Base-by-base conservation (phyloP, 2,888 invertebrate species). In the Lacanobia wlatinum region DNA sequence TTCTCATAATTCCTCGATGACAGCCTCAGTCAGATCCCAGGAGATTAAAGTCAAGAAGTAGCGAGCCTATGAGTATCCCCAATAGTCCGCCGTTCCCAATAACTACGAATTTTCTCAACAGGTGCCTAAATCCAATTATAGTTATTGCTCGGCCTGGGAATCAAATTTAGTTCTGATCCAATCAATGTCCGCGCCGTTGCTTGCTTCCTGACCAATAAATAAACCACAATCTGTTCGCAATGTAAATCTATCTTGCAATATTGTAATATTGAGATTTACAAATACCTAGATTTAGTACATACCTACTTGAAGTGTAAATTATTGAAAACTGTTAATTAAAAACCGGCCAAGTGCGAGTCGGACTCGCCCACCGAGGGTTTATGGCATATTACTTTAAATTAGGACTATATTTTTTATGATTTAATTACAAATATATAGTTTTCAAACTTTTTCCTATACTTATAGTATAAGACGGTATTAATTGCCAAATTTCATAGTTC, bases 71-170 rank as follows among this genome's bases (percentile, higher is more conserved):
- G 34, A 34, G 34, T 34, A 62, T 58, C 40, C 34, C 23, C 59
- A 52, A 23, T 28, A 34, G 14, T 59, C 23, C 1, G 10, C n/a
- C 40, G 21, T 23, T 70, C 50, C 21, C 21, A 64, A 59, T 60
- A 63, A 40, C 70, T 52, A 40, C 14, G 34, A 76, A 60, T 71
- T 81, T 76, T 69, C 65, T 72, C 78, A 80, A 82, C 80, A 80
- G 80, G 80, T 80, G 66, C 40, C 62, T 64, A 62, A 69, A 82
- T 69, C 63, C 62, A 78, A 80, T 80, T 78, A 73, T 21, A 67
- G 73, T 63, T 73, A 73, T 73, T 78, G 62, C 55, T 61, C 56
- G 43, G 67, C 21, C 46, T 60, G 66, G 40, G 67, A 82, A 80
- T 80, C 65, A 38, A 78, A 72, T 77, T 78, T 66, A 62, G 65